Base-by-base conservation (phyloP, 2,113 vertebrate genomes). In the Urocynchramus pylzowi region DNA sequence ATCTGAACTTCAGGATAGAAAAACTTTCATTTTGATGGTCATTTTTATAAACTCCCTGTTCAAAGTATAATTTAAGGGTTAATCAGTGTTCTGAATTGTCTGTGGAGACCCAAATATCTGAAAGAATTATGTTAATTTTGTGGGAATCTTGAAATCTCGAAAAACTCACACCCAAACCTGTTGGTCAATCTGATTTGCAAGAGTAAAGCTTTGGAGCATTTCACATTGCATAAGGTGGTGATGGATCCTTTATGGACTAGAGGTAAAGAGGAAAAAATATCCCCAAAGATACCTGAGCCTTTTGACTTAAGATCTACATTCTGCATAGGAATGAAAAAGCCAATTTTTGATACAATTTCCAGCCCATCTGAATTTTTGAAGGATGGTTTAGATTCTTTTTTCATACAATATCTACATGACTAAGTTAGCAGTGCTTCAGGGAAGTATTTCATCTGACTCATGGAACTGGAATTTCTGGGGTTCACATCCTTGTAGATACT, bases 161-260 rank as follows among this genome's bases (percentile, higher is more conserved):
- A 78, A 27, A 60, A 20, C 2, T 67, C 8, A 30, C 15, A 15
- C 7, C 3, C 8, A 65, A 28, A 56, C 8, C 10, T 52, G 0
- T 33, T 76, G 20, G 3, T 54, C 31, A 39, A 9, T 64, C 11
- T 13, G 47, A 44, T 45, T 87, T 78, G 2, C 5, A 30, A 23
- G 27, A 63, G 13, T 27, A 42, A 77, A 91, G 26, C 33, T n/a
- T 22, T 22, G 23, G 42, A 67, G 13, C 2, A 10, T 37, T 91
- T 82, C 31, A 16, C 9, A 8, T 30, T 65, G 28, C 3, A 21
- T 33, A 31, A 92, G 13, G 16, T 50, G 12, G 3, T 65, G 30
- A 39, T 75, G 56, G 9, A 69, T 91, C 31, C 64, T 80, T 28
- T 27, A 27, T 13, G 8, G 16, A 18, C 8, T 42, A 39, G n/a